A percentile compares a stretch with the other conserved stretches of the same genome.
Evolutionary conservation across 2,888 invertebrate genomes (phyloP).

Genomic region (Leptopterna dolabrata): DNA sequence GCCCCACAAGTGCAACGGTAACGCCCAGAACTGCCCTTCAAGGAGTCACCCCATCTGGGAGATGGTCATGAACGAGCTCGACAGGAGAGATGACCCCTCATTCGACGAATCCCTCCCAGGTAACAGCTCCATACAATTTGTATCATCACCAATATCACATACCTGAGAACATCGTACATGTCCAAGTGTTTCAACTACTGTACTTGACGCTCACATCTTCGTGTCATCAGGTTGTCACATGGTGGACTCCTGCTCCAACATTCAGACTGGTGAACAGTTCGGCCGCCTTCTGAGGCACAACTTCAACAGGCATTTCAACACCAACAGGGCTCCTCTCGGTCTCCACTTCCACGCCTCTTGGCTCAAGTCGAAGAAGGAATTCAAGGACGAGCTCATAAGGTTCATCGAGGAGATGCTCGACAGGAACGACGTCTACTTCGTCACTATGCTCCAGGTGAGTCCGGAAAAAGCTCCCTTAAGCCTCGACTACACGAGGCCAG

Average conservation of each 20-base stretch:
- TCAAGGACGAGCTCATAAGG: constrained; percentile 88
- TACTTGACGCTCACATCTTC: neutral
- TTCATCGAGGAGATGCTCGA: constrained; percentile 93
- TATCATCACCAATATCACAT: no score
- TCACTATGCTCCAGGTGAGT: constrained; percentile 80
- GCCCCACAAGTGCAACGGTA: constrained; percentile 95
- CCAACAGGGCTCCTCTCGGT: constrained; percentile 92
- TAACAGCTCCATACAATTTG: constrained; percentile 57
- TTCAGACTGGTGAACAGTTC: constrained; percentile 91
- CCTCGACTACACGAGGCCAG: no score
- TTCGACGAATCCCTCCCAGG: constrained; percentile 91
- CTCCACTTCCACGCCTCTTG: constrained; percentile 95
- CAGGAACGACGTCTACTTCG: constrained; percentile 92
- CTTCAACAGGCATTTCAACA: constrained; percentile 92
- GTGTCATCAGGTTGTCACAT: constrained; percentile 72
- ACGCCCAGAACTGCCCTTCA: constrained; percentile 92
- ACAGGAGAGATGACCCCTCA: constrained; percentile 91
- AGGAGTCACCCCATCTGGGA: constrained; percentile 93
- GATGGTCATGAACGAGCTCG: constrained; percentile 95
- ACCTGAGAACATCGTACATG: no score
- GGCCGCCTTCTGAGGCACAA: constrained; percentile 90
- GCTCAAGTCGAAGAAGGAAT: constrained; percentile 94
- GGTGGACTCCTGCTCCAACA: constrained; percentile 94
- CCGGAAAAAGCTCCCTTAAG: neutral
- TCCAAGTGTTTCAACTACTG: no score